Conservation (phyloP, 2,888 invertebrate species). For the Sipunculus nudus region DNA sequence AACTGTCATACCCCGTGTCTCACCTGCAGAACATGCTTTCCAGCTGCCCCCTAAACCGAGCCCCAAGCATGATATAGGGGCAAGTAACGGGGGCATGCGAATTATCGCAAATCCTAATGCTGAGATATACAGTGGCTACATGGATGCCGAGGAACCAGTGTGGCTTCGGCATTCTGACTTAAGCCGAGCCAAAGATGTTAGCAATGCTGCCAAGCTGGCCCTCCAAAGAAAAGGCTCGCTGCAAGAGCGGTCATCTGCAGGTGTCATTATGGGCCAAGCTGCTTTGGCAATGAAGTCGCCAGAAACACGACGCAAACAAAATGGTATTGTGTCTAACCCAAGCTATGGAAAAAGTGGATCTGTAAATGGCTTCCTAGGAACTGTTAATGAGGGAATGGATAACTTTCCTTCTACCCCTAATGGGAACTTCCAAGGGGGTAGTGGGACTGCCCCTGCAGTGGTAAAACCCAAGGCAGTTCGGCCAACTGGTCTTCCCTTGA, state of each 20-base stretch:
- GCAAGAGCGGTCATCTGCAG: too few species aligned
- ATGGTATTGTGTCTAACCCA: conserved; percentile 67
- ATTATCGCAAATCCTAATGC: conserved; percentile 27
- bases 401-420: neutral
- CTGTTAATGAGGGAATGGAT: conserved; percentile 9
- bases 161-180: conserved; percentile 55
- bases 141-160: conserved; percentile 44
- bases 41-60: conserved; percentile 3
- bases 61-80: neutral
- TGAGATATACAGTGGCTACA: conserved; percentile 54
- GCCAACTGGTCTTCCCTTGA: conserved; percentile 82
- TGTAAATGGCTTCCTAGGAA: neutral
- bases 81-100: conserved; percentile 1
- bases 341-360: conserved; percentile 52
- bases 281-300: conserved; percentile 57
- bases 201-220: neutral
- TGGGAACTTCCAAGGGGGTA: neutral
- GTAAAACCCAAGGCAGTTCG: conserved; percentile 37
- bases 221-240: neutral
- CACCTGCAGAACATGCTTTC: conserved; percentile 7
- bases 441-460: neutral
- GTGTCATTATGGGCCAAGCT: conserved; percentile 43
- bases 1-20: conserved; percentile 8
- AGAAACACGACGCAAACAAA: conserved; percentile 54
- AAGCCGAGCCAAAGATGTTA: neutral